Base-by-base conservation (phyloP, 2,797 vertebrate species). In the Peromyscus melanophrys region DNA sequence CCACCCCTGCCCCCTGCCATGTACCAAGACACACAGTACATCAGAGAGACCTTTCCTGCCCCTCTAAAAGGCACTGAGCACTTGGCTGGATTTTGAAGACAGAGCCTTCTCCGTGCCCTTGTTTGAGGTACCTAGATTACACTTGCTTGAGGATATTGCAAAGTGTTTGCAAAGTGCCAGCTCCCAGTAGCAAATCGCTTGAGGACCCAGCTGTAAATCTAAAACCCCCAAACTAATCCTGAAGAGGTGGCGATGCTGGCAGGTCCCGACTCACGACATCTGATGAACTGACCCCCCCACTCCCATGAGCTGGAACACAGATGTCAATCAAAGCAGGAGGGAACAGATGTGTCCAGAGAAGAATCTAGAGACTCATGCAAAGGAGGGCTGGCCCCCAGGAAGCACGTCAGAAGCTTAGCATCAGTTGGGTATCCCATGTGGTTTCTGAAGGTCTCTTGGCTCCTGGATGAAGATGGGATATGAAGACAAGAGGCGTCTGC, bases 201-300 rank as follows among this genome's bases (percentile, higher is more conserved):
- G 80, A 95, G 95, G 92, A 88, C 82, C 89, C 84, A 57, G 71
- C 85, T 57, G 55, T 77, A 95, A 96, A 96, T 75, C 75, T 93
- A 46, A 71, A 71, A 5, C 71, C 9, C 67, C 67, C 2, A 17
- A 69, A 96, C 81, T 57, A 84, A 82, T 93, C 95, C 59, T 37
- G 55, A 88, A 92, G 94, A 89, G 78, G 88, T 86, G 73, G 86
- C 14, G 57, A 77, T 81, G 40, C 85, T 11, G 71, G 75, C 89
- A 97, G 95, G 78, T 92, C 61, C 85, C 46, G 49, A 93, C 81
- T 84, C 95, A 86, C n/a, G 17, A 46, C 61, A 78, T 93, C 91
- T 73, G 90, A 81, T 43, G 81, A 94, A 57, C 81, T 78, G 97
- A 94, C 87, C 49, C 49, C 9, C 49, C 13, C 13, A 2, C 83